Base-by-base conservation (phyloP, 2,797 vertebrate genomes). In the Eulemur mongoz region DNA sequence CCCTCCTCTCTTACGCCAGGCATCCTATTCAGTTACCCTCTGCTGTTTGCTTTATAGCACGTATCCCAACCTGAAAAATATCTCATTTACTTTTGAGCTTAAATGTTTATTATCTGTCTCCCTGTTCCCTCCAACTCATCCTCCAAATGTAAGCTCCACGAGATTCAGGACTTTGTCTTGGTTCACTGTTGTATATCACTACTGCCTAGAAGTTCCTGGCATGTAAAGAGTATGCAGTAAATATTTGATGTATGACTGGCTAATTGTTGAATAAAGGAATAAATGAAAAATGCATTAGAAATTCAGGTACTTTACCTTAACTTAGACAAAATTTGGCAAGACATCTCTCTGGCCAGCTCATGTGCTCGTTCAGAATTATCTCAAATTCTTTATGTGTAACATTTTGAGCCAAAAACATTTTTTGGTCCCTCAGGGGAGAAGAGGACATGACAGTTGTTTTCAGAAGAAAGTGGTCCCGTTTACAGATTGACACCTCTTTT, bases 341-440 rank as follows among this genome's bases (percentile, higher is more conserved):
- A 23, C 4, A 76, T 80, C 93, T 93, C 43, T 84, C 61, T 87
- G 5, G 22, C 35, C 30, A 86, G 30, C 17, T 89, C 17, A 65
- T 95, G 18, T 45, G 9, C 43, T n/a, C 83, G 25, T 90, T 94
- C 14, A 96, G 84, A 92, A 38, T 88, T n/a, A 57, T 87, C 18
- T 93, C 27, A 72, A 10, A 50, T 93, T 61, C 27, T 61, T 32
- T 73, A 8, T 45, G 22, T 86, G 8, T 92, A 91, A 59, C 48
- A 48, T 88, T 95, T 95, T 90, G 45, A 94, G 38, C 38, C 50
- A 40, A 73, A 96, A 91, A 76, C 15, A 65, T 73, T 92, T 54
- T 76, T 27, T 7, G 0, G 85, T 92, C 67, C n/a, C 52, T 86
- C 83, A 83, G 63, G 27, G 12, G 11, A 59, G 45, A 2, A 79